These are phyloP conservation scores for Crepidodera aurea DNA, from an alignment of 2,888 invertebrate genomes.

Conservation along the genomic window DNA sequence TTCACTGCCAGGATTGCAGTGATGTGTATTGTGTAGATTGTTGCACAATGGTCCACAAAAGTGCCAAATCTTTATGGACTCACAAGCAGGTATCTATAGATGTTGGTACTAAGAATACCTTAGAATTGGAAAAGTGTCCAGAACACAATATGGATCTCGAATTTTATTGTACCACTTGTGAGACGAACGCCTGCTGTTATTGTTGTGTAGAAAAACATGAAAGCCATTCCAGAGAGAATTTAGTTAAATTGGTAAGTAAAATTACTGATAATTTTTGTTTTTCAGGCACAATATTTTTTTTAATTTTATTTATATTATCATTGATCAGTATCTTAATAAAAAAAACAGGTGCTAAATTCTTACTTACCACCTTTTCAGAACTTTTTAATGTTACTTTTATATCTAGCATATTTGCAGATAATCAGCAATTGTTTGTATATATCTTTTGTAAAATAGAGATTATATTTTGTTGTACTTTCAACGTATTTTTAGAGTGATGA, in stretches of 20 bases:
- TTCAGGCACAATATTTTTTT: no score
- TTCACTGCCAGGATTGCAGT: constrained; percentile 53
- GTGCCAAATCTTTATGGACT: constrained; percentile 53
- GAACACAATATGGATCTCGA: constrained; percentile 54
- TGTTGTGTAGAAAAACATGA: constrained; percentile 59
- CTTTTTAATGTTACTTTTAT: no score
- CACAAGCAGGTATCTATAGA: constrained; percentile 49
- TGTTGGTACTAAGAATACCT: constrained; percentile 26
- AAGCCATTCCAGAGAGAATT: constrained; percentile 52
- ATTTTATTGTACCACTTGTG: constrained; percentile 60
- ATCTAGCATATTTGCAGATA: no score
- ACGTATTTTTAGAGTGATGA: constrained; percentile 35
- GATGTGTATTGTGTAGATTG: constrained; percentile 53
- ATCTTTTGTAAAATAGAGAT: neutral
- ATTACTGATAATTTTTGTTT: neutral
- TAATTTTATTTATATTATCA: no score
- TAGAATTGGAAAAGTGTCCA: constrained; percentile 44
- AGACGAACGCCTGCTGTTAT: constrained; percentile 58
- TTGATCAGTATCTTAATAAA: no score
- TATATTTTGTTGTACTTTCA: neutral
- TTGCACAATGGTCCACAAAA: constrained; percentile 54
- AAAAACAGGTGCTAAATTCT: no score
- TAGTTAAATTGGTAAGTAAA: constrained; percentile 56
- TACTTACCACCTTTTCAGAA: neutral
- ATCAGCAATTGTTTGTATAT: no score